Percentiles rank a stretch among this genome's conserved stretches.
phyloP scores from a whole-genome alignment of 2,797 vertebrate genomes.

The Chrosomus eos region DNA sequence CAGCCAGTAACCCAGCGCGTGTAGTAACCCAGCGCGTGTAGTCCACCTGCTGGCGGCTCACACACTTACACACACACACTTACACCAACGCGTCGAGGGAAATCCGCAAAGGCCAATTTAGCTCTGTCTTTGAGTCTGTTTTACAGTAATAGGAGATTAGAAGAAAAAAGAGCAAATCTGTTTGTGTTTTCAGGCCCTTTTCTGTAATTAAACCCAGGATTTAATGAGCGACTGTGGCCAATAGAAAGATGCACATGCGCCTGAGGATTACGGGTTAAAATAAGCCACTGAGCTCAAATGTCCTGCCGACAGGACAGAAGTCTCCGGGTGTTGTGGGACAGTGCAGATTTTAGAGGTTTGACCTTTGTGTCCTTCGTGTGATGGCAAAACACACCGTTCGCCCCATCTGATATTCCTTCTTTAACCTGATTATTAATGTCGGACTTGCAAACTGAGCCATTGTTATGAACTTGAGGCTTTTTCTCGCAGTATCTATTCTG shows the following conservation, averaged over 20 bases:
- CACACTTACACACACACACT: background rate
- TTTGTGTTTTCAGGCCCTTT: background rate
- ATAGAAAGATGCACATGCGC: background rate
- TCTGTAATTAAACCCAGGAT: slow-evolving; percentile 25
- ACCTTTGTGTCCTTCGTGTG: slow-evolving; percentile 34
- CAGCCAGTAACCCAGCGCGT: slow-evolving; percentile 9
- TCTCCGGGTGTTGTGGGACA: background rate
- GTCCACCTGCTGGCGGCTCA: slow-evolving; percentile 15
- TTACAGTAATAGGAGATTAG: background rate
- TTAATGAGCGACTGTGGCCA: slow-evolving; percentile 28
- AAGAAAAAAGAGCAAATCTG: background rate
- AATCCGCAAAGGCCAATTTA: background rate
- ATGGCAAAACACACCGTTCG: slow-evolving; percentile 34
- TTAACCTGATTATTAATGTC: slow-evolving; percentile 54
- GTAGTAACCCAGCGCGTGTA: background rate
- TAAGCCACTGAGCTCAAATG: slow-evolving; percentile 9
- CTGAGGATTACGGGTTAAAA: background rate
- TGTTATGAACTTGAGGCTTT: slow-evolving; percentile 44
- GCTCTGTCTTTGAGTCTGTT: background rate
- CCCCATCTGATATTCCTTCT: slow-evolving; percentile 42
- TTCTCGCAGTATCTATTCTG: slow-evolving; percentile 53
- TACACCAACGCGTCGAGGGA: background rate
- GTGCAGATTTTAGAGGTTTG: slow-evolving; percentile 25
- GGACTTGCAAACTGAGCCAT: slow-evolving; percentile 46
- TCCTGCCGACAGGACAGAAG: slow-evolving; percentile 13